Conservation (phyloP, 2,797 vertebrate species). For the Gastrophryne carolinensis region DNA sequence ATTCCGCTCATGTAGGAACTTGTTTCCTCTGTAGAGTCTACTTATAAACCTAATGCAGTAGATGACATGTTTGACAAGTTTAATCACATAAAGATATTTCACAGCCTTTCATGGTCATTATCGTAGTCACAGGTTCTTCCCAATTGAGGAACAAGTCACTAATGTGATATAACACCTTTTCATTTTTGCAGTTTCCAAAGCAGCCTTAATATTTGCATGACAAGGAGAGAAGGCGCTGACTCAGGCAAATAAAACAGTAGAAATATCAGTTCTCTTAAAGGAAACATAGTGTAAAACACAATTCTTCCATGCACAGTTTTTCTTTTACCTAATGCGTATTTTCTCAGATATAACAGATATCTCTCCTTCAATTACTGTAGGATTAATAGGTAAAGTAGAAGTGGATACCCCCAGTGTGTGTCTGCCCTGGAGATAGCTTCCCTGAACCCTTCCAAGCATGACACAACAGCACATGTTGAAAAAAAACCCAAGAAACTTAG, state of each 20-base stretch:
- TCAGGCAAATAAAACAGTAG: not conserved
- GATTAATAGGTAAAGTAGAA: too few relatives aligned
- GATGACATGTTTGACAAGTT: conserved; percentile 14
- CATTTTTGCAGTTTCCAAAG: conserved; percentile 2
- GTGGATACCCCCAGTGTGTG: too few relatives aligned
- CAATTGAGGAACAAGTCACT: conserved; percentile 9
- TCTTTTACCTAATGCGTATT: too few relatives aligned
- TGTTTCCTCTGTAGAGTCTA: not conserved
- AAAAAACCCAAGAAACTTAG: too few relatives aligned
- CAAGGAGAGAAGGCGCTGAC: not conserved
- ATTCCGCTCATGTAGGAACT: not conserved
- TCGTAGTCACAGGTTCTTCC: conserved; percentile 17
- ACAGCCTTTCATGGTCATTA: conserved; percentile 20
- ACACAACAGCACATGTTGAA: too few relatives aligned
- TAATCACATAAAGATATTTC: conserved; percentile 22
- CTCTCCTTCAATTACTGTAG: not conserved
- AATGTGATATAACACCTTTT: conserved; percentile 11
- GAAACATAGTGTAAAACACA: too few relatives aligned
- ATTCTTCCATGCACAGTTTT: too few relatives aligned
- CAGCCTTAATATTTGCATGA: not conserved
- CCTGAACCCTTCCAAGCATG: too few relatives aligned
- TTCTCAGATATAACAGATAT: not conserved
- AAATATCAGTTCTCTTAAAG: not conserved
- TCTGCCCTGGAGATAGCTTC: too few relatives aligned
- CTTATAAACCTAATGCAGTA: not conserved